These are phyloP conservation scores for Molossus alvarezi DNA, from an alignment of 2,797 vertebrate species.

Conservation along the genomic window DNA sequence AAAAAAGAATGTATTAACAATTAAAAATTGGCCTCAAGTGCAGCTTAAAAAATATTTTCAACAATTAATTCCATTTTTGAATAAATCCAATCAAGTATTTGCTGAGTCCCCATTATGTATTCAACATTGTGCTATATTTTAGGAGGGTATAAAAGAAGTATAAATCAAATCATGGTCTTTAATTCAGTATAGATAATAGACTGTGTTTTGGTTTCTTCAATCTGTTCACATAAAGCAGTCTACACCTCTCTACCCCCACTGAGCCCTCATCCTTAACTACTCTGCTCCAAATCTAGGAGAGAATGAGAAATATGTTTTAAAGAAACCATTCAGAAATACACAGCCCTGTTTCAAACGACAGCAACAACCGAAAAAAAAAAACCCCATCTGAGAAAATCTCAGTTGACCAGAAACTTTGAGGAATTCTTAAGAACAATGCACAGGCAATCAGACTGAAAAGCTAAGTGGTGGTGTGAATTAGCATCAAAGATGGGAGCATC, in stretches of 20 bases:
- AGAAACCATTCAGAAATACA: background rate
- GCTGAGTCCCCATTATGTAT: background rate
- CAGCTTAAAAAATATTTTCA: conserved; percentile 39
- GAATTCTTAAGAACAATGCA: background rate
- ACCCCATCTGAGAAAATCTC: background rate
- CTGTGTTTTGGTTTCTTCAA: background rate
- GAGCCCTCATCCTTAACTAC: background rate
- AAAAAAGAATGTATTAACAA: background rate
- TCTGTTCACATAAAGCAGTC: background rate
- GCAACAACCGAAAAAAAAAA: background rate
- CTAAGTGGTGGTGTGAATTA: background rate
- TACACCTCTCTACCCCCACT: background rate
- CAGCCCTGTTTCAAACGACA: background rate
- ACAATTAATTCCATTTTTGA: conserved; percentile 23
- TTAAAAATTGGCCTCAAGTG: background rate
- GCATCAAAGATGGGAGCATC: background rate
- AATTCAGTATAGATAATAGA: conserved; percentile 14
- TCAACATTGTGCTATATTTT: background rate
- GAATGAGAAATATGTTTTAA: background rate
- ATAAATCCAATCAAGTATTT: background rate
- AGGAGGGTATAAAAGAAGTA: conserved; percentile 14
- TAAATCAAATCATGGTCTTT: background rate
- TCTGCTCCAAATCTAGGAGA: background rate
- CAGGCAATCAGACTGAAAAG: background rate
- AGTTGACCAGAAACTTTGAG: background rate